Conservation (phyloP, 2,113 vertebrate genomes). For the Centropus unirufus region DNA sequence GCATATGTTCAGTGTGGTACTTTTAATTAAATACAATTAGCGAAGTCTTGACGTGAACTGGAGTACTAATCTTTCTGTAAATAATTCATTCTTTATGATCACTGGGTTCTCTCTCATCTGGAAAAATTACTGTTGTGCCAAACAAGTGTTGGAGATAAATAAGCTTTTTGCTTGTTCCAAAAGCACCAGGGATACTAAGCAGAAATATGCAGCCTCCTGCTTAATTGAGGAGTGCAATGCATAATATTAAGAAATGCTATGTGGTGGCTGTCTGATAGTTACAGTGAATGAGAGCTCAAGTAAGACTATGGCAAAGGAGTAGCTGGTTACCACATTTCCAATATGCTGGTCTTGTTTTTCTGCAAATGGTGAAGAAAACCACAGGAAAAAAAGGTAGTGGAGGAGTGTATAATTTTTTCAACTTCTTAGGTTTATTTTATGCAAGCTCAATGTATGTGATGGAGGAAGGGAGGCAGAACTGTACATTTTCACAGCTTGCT, state of each 20-base stretch:
- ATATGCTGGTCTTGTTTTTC: neutral
- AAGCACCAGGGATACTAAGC: neutral
- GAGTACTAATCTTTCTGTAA: neutral
- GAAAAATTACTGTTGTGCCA: constrained; percentile 38
- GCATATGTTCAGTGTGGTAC: neutral
- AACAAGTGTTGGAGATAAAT: neutral
- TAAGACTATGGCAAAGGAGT: neutral
- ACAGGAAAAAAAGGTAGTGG: neutral
- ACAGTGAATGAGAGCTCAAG: neutral
- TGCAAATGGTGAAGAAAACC: neutral
- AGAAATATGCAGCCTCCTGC: constrained; percentile 21
- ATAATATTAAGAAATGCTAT: constrained; percentile 11
- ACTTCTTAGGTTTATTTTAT: neutral
- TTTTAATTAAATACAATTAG: neutral
- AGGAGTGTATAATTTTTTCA: neutral
- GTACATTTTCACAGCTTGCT: neutral
- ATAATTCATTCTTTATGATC: constrained; percentile 42
- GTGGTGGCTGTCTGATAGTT: neutral
- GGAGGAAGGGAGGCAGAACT: neutral
- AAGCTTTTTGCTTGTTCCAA: neutral
- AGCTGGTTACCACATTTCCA: neutral
- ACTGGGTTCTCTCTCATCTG: constrained; percentile 33
- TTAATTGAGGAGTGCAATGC: constrained; percentile 46
- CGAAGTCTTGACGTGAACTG: neutral
- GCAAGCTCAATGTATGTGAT: accelerated